Evolutionary conservation across 2,113 vertebrate genomes (phyloP).

Genomic region (Rutilus rutilus): DNA sequence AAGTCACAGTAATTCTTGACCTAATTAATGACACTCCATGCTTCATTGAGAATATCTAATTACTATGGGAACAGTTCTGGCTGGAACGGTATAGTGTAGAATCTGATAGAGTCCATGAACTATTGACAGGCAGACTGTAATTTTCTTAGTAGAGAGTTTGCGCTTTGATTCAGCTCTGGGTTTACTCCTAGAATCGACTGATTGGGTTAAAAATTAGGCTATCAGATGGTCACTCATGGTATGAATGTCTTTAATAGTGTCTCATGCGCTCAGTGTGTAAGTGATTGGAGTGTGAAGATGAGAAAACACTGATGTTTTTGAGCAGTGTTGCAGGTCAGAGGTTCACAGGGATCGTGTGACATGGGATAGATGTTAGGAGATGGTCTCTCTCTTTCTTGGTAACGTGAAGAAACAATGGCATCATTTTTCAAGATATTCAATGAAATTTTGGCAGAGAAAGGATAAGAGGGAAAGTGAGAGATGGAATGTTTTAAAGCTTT

Average conservation of each 20-base stretch:
- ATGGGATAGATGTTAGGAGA: not conserved
- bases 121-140: not conserved
- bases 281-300: constrained; percentile 10
- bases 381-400: not conserved
- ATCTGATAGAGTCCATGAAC: not conserved
- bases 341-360: constrained; percentile 35
- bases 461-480: constrained; percentile 4
- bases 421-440: not conserved
- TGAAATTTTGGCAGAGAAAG: not conserved
- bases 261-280: not conserved
- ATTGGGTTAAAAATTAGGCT: not conserved
- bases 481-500: not conserved
- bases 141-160: not conserved
- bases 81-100: not conserved
- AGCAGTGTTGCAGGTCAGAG: constrained; percentile 22
- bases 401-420: not conserved
- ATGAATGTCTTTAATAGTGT: constrained; percentile 1
- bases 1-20: not conserved
- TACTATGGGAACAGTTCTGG: not conserved
- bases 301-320: constrained; percentile 37
- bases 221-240: not conserved
- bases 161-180: not conserved
- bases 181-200: not conserved
- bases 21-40: not conserved
- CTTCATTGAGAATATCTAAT: constrained; percentile 24